These are phyloP conservation scores for Spodoptera littoralis DNA, from an alignment of 2,888 invertebrate species.

Conservation along the genomic window DNA sequence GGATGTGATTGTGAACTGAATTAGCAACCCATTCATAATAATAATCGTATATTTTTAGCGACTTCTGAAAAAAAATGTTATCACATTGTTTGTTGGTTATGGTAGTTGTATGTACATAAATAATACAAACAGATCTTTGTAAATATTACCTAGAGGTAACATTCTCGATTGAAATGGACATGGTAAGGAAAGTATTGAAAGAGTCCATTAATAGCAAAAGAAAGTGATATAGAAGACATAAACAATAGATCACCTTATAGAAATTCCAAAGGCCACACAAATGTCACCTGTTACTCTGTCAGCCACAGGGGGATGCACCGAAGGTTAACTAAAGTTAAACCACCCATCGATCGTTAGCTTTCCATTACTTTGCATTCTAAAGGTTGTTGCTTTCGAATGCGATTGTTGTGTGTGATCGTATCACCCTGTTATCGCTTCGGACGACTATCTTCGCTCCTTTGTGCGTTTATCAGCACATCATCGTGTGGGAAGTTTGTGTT, in stretches of 20 bases:
- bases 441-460: constrained; percentile 75
- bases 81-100: too few species aligned
- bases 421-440: constrained; percentile 70
- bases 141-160: too few species aligned
- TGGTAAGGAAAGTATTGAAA: too few species aligned
- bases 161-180: too few species aligned
- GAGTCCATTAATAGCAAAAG: constrained; percentile 1
- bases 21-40: too few species aligned
- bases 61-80: too few species aligned
- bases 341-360: constrained; percentile 66
- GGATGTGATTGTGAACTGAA: too few species aligned
- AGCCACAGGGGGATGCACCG: constrained; percentile 49
- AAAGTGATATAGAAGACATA: constrained; percentile 44
- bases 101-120: too few species aligned
- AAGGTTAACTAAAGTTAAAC: constrained; percentile 63
- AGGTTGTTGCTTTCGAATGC: constrained; percentile 77
- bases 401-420: constrained; percentile 70
- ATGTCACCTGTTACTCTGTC: constrained; percentile 39
- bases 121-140: too few species aligned
- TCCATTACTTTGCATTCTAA: constrained; percentile 76
- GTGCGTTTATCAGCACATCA: constrained; percentile 72
- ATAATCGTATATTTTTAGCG: too few species aligned
- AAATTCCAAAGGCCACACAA: constrained; percentile 53
- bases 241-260: constrained; percentile 55
- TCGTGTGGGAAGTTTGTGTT: constrained; percentile 66